Conservation (phyloP, 1,140 invertebrate species). For the Cotesia vestalis region DNA sequence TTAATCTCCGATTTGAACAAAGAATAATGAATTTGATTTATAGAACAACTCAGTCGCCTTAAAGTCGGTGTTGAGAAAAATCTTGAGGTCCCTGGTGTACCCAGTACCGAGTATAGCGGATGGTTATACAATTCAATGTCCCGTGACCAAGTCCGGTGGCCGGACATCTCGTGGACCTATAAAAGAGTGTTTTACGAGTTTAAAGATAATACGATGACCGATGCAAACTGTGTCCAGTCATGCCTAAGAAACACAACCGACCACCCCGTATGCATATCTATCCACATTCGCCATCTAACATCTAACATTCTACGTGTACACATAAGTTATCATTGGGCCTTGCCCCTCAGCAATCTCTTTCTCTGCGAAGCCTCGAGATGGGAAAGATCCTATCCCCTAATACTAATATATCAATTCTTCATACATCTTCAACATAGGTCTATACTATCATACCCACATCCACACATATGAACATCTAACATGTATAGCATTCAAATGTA, state of each 20-base stretch:
- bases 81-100: too few relatives aligned
- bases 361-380: background rate
- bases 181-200: constrained; percentile 53
- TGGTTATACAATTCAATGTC: constrained; percentile 30
- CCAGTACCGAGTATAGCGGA: too few relatives aligned
- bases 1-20: too few relatives aligned
- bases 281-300: background rate
- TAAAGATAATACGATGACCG: constrained; percentile 56
- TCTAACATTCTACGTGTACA: background rate
- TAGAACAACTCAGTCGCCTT: too few relatives aligned
- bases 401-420: constrained; percentile 58
- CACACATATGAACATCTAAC: too few relatives aligned
- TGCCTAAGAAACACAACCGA: constrained; percentile 53
- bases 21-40: too few relatives aligned
- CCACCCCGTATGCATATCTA: constrained; percentile 41
- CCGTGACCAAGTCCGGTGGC: constrained; percentile 28
- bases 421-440: too few relatives aligned
- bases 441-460: too few relatives aligned
- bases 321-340: constrained; percentile 12
- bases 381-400: constrained; percentile 40
- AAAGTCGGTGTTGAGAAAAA: too few relatives aligned
- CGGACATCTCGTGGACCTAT: constrained; percentile 29
- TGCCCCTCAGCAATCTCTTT: constrained; percentile 15
- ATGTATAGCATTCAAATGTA: constrained; percentile 54
- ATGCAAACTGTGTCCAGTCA: constrained; percentile 53